Base-by-base conservation (phyloP, 1,140 invertebrate species). In the Drosophila pseudoananassae region DNA sequence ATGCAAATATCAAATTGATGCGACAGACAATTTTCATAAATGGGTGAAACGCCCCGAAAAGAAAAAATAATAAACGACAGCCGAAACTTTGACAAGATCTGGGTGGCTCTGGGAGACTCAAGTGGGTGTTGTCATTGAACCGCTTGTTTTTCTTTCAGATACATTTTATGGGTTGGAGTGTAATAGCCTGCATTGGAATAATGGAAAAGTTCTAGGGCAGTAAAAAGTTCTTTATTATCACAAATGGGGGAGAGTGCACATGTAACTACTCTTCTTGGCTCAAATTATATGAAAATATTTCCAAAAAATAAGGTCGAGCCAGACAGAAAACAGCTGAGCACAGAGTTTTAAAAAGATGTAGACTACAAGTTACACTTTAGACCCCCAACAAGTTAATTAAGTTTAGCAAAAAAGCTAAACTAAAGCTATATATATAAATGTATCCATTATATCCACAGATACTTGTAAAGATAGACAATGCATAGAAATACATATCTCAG, bases 1-100 rank as follows among this genome's bases (percentile, higher is more conserved):
- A 78, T 78, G 76, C 76, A 78, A 68, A 81, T 49, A 75, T 58
- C 52, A 36, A 74, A 83, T 78, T 82, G 79, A 78, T 83, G 78
- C 56, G 79, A 58, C 64, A 75, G 63, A 83, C 69, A 76, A 56
- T 66, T 76, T 76, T 64, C 63, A 69, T 69, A 70, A 70, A 70
- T 70, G 66, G 66, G 64, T 69, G 64, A 70, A 69, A 51, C 43
- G 4, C 8, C n/a, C 9, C 14, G 7, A 8, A 43, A 45, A 20
- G 20, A 3, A 20, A 60, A 49, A 45, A 68, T 31, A 38, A 69
- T 69, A 47, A 68, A 68, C 64, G 65, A 38, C 65, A 38, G 10
- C 1, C 25, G 31, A 68, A 69, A 70, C 66, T 70, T 56, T 70
- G 63, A 43, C 45, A 31, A 61, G 31, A 15, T 64, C 25, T 36